phyloP scores from a whole-genome alignment of 2,113 vertebrate genomes.

The Galeopterus variegatus region DNA sequence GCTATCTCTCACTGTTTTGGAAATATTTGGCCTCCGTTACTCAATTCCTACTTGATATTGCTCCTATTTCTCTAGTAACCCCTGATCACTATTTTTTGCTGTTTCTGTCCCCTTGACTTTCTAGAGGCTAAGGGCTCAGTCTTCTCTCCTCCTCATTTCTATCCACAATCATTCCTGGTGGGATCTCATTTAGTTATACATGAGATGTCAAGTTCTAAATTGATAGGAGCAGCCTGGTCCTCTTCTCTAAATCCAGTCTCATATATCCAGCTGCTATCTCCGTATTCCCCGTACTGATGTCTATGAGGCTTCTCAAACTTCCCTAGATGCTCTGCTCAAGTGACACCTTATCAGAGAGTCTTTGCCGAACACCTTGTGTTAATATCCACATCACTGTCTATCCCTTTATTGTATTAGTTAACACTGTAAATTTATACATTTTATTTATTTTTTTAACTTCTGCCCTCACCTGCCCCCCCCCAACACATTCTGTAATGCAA shows the following conservation, averaged over 20 bases:
- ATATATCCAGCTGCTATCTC: background rate
- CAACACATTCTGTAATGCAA: background rate
- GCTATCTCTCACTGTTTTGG: background rate
- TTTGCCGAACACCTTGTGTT: background rate
- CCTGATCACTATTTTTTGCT: background rate
- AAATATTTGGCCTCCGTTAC: background rate
- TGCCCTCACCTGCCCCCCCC: background rate
- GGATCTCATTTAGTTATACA: background rate
- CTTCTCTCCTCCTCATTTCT: background rate
- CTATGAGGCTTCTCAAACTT: background rate
- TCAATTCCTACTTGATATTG: background rate
- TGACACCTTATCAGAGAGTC: background rate
- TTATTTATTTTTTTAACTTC: slow-evolving; percentile 21
- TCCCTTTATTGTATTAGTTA: slow-evolving; percentile 16
- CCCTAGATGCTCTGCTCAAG: background rate
- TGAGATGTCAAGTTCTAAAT: background rate
- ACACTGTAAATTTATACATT: background rate
- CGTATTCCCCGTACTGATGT: background rate
- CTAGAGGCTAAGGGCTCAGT: background rate
- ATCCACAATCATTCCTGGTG: background rate
- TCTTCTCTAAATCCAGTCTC: background rate
- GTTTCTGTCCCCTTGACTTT: background rate
- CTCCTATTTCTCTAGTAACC: background rate
- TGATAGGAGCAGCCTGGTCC: background rate
- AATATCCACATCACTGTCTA: background rate